phyloP scores from a whole-genome alignment of 2,113 vertebrate genomes.

The Oncorhynchus clarkii region DNA sequence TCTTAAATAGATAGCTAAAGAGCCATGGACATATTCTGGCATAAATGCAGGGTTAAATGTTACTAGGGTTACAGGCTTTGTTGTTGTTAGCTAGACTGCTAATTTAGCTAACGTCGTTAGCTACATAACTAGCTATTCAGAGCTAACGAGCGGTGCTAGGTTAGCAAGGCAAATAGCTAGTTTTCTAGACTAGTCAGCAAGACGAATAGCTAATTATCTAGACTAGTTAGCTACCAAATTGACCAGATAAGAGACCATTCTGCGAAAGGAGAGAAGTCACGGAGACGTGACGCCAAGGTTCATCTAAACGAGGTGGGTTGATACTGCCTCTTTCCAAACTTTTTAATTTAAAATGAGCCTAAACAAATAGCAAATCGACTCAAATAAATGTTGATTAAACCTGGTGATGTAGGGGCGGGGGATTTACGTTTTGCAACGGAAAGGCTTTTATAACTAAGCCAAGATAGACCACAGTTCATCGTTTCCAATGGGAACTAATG shows the following conservation, averaged over 20 bases:
- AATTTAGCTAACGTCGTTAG: constrained; percentile 3
- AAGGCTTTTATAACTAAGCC: too few species aligned
- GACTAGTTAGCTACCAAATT: too few species aligned
- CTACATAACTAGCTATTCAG: not conserved
- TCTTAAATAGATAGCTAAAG: not conserved
- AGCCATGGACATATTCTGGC: not conserved
- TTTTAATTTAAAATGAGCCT: too few species aligned
- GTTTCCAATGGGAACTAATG: too few species aligned
- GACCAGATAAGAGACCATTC: not conserved
- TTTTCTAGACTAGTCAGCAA: not conserved
- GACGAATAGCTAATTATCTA: too few species aligned
- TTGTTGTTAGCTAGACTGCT: not conserved
- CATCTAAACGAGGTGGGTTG: not conserved
- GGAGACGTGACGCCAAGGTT: not conserved
- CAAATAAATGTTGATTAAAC: not conserved
- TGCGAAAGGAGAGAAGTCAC: not conserved
- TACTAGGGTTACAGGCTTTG: not conserved
- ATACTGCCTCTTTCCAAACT: not conserved
- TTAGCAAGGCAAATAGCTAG: not conserved
- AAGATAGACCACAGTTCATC: too few species aligned
- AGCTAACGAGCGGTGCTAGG: not conserved
- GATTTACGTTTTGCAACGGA: too few species aligned
- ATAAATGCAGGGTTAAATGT: not conserved
- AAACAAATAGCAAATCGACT: not conserved
- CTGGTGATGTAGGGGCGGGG: not conserved